Evolutionary conservation across 2,797 vertebrate genomes (phyloP).

Genomic region (Hozukius guyotensis): DNA sequence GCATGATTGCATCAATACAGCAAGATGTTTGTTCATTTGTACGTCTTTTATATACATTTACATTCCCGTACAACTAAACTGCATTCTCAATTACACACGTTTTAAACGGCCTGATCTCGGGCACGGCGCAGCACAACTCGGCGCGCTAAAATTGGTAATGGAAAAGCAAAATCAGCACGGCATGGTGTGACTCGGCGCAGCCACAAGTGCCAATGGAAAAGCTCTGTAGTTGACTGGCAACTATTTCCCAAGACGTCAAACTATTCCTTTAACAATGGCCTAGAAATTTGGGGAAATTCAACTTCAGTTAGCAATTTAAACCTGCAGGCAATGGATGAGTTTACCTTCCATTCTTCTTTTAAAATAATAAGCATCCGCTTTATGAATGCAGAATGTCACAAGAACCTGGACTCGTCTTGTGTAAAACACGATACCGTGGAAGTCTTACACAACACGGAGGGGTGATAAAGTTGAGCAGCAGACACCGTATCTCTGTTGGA

Average conservation of each 20-base stretch:
- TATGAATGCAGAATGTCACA: not conserved
- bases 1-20: not conserved
- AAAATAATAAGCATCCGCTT: not conserved
- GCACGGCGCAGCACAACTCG: too few species aligned
- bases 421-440: not conserved
- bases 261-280: not conserved
- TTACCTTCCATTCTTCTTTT: not conserved
- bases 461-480: not conserved
- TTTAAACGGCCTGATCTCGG: too few species aligned
- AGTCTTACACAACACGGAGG: not conserved
- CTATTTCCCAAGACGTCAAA: not conserved
- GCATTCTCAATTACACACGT: too few species aligned
- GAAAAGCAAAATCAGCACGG: too few species aligned
- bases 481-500: constrained; percentile 13
- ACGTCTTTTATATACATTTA: not conserved
- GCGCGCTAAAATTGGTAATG: too few species aligned
- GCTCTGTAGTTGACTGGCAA: too few species aligned
- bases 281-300: not conserved
- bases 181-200: too few species aligned
- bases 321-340: not conserved
- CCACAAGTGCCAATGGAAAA: too few species aligned
- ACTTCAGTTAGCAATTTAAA: not conserved
- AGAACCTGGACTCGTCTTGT: not conserved
- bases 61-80: too few species aligned
- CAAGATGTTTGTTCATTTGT: not conserved